Evolutionary conservation across 2,113 vertebrate genomes (phyloP).

Genomic region (Trematomus loennbergii): DNA sequence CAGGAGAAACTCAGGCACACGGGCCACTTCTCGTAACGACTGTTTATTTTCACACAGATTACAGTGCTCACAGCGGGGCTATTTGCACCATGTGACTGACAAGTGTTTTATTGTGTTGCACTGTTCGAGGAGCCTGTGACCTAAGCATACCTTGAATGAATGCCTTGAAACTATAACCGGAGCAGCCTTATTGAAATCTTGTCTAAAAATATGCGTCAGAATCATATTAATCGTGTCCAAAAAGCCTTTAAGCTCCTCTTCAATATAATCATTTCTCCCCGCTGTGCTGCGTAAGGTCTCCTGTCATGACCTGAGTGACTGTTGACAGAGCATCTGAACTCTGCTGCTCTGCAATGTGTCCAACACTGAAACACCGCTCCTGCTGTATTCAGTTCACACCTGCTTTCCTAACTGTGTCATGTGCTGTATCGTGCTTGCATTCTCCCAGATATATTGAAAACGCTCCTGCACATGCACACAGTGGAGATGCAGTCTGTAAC

Average conservation of each 20-base stretch:
- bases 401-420: conserved; percentile 63
- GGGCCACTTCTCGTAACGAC: conserved; percentile 24
- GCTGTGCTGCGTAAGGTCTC: conserved; percentile 10
- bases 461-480: background rate
- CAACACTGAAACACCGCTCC: conserved; percentile 39
- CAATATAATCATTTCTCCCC: conserved; percentile 36
- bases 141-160: too few species aligned
- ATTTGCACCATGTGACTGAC: conserved; percentile 16
- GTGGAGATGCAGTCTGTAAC: conserved; percentile 10
- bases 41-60: conserved; percentile 41
- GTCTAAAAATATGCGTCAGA: conserved; percentile 43
- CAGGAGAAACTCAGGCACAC: conserved; percentile 15
- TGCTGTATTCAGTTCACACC: conserved; percentile 67
- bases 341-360: conserved; percentile 41
- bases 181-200: conserved; percentile 28
- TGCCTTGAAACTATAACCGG: conserved; percentile 21
- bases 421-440: conserved; percentile 14
- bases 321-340: conserved; percentile 51
- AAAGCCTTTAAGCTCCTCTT: conserved; percentile 33
- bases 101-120: background rate
- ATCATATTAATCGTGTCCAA: conserved; percentile 46
- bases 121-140: too few species aligned
- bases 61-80: conserved; percentile 4
- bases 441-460: conserved; percentile 47
- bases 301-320: conserved; percentile 42